Base-by-base conservation (phyloP, 2,888 invertebrate genomes). In the Nomada ferruginata region DNA sequence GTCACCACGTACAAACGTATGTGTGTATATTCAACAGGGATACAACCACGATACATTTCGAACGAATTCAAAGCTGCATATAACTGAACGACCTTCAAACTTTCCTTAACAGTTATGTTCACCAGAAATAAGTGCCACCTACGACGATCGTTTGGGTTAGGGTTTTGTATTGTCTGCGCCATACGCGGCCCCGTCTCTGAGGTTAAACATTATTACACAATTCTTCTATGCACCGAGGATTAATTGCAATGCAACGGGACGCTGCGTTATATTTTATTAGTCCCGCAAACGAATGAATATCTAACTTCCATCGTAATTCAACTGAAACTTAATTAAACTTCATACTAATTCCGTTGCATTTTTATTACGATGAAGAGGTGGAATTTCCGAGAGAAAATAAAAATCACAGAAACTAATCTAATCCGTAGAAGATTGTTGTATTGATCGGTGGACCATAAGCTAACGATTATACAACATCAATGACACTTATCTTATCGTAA, bases 401-500 rank as follows among this genome's bases (percentile, higher is more conserved):
- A 3, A 3, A 1, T n/a, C 26, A 61, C 68, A 66, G 52, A 66
- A 44, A 69, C 68, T 60, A 60, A 18, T 66, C 13, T 26, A 23
- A 13, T 15, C 63, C 29, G 63, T 53, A 26, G 63, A 26, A 55
- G 26, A 73, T 69, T 60, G 36, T 15, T 20, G 13, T 79, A 83
- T 82, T 50, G 79, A 84, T 76, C 78, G 72, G 11, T n/a, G 2
- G 2, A 7, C 26, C 26, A 36, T 2, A 2, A 57, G 11, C 61
- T 61, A 66, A 80, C 63, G 80, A 86, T 76, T 69, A 64, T 69
- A 71, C 66, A 47, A 73, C 78, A 80, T 73, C 77, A 63, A 76
- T 68, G 70, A 53, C 71, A 42, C 63, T 73, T 86, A 86, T 86
- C 86, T 86, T 86, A 86, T 86, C 86, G 50, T 44, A 57, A 74